Conservation (phyloP, 64 coral and sea anemone species). For the Cladopsammia gracilis region DNA sequence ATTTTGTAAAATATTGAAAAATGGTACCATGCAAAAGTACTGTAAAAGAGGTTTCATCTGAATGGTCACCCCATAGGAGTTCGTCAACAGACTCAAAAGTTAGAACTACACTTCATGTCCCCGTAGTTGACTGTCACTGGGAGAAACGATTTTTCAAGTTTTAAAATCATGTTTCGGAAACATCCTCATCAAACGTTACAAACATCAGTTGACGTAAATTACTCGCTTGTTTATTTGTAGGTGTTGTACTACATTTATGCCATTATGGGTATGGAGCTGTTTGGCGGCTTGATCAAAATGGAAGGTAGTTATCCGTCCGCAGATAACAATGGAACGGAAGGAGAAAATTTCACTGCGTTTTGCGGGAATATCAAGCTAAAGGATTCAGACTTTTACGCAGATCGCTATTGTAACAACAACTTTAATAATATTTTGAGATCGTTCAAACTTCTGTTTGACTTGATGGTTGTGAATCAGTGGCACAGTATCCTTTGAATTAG, state of each 20-base stretch:
- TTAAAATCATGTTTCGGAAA: no score
- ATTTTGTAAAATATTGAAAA: no score
- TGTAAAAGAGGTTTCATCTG: no score
- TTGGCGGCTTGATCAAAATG: conserved; percentile 76
- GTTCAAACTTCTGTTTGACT: conserved; percentile 94
- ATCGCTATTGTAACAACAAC: conserved; percentile 94
- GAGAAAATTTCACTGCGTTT: conserved; percentile 61
- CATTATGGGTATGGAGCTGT: conserved; percentile 94
- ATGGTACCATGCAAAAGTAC: no score
- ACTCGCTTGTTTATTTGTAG: conserved; percentile 34
- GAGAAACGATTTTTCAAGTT: no score
- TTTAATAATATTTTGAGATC: conserved; percentile 92
- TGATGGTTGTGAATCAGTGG: conserved; percentile 99
- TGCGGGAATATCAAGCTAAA: conserved; percentile 94
- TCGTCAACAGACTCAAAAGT: no score
- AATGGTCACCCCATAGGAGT: no score
- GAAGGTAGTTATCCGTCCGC: conserved; percentile 53
- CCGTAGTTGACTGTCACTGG: no score
- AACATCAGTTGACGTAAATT: no score
- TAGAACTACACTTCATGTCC: no score
- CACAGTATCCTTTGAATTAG: conserved; percentile 94
- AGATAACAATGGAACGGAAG: background rate
- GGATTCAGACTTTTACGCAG: conserved; percentile 83
- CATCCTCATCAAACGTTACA: no score
- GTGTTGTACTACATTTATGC: conserved; percentile 92